A percentile compares a stretch with the other conserved stretches of the same genome.
Conservation (phyloP, 2,888 invertebrate genomes). For the Orchesella flavescens region DNA sequence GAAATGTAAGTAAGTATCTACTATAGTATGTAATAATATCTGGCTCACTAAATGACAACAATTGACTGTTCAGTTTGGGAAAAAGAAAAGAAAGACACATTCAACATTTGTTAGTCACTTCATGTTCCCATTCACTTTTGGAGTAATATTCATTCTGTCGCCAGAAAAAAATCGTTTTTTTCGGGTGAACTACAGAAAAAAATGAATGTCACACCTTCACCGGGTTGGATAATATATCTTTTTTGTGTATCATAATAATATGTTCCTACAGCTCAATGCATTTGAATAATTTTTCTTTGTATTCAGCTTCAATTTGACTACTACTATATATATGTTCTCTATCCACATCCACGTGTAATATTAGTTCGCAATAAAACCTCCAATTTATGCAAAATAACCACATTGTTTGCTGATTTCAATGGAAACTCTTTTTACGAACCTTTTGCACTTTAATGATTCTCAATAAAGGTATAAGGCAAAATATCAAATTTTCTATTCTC, state of each 20-base stretch:
- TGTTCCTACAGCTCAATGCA: no score
- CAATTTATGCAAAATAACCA: constrained; percentile 32
- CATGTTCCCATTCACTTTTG: background rate
- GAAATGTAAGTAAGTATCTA: background rate
- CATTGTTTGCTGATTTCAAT: constrained; percentile 37
- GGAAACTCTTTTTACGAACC: background rate
- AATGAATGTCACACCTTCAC: no score
- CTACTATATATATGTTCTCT: background rate
- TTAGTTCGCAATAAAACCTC: background rate
- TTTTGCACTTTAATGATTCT: no score
- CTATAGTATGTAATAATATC: constrained; percentile 23
- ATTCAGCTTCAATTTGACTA: background rate
- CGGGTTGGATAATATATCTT: no score
- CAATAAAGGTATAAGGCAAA: no score
- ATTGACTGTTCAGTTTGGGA: constrained; percentile 52
- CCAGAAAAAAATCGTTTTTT: no score
- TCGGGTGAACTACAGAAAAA: no score
- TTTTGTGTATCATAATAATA: no score
- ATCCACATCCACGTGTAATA: background rate
- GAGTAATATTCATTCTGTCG: background rate
- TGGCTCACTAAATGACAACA: constrained; percentile 44
- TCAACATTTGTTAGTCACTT: constrained; percentile 24
- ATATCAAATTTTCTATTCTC: no score
- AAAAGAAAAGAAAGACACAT: background rate
- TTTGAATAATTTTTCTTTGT: no score